Evolutionary conservation across 2,797 vertebrate genomes (phyloP), one percentile per base, ranked within the genome.

Genomic region (Apodemus agrarius): DNA sequence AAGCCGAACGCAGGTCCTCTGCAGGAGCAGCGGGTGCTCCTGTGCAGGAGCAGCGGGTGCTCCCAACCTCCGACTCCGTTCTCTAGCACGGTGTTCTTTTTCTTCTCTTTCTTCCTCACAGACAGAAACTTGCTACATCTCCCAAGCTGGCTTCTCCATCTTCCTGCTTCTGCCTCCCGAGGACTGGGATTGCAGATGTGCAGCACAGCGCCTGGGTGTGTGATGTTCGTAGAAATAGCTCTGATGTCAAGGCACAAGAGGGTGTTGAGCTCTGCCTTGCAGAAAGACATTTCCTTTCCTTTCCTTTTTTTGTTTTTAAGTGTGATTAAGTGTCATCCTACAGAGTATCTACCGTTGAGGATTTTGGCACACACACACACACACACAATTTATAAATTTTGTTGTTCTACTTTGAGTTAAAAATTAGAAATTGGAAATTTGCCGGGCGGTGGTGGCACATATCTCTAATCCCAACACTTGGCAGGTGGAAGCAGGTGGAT

Each of bases 151-250:
- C 31, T 34, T 76, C 43, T n/a, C 61, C 83, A 49, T 34, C n/a
- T 43, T 65, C 22, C 34, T 79, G 88, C 59, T 46, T 90, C 82
- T 85, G 21, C 14, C 31, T 80, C 46, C 76, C 5, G 37, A 80
- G 57, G 13, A 6, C 59, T 34, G 26, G 69, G 26, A 40, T 34
- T 81, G 29, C 24, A 90, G 75, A 43, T 10, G 10, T 11, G 10
- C 49, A 52, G 49, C 22, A 10, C 76, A 3, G 3, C 29, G 7
- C 26, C n/a, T 46, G 24, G 37, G 21, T 75, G 22, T 72, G 29
- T 43, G 86, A 17, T 34, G 5, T 57, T 81, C 91, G 76, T 57
- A 96, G 86, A 96, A 91, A 89, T 85, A 52, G 63, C 65, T 12
- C 72, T 89, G 69, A 91, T 34, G 1, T 8, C 1, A 59, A n/a